A percentile compares a stretch with the other conserved stretches of the same genome.
phyloP scores from a whole-genome alignment of 2,113 vertebrate species.

The Thinocorus orbignyianus region DNA sequence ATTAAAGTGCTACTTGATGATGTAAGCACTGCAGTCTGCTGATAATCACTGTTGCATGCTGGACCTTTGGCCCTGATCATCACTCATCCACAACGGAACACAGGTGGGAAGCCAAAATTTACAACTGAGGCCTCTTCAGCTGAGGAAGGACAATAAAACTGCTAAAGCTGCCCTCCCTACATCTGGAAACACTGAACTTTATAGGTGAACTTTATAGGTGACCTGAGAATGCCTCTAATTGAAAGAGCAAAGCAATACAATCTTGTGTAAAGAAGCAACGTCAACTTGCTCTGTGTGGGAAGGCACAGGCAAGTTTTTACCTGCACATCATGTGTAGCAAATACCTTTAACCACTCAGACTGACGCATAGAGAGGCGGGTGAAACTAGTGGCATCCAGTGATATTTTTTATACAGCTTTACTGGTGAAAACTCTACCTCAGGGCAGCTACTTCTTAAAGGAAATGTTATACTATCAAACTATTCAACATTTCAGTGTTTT shows the following conservation, averaged over 20 bases:
- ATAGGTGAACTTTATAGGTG: not conserved
- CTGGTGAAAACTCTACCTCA: not conserved
- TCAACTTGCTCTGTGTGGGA: not conserved
- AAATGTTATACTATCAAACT: not conserved
- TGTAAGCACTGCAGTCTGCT: not conserved
- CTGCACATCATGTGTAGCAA: not conserved
- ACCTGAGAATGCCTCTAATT: fast-evolving
- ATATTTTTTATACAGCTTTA: not conserved
- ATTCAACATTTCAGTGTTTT: not conserved
- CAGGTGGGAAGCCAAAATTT: not conserved
- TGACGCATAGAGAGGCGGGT: not conserved
- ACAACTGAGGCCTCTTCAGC: not conserved
- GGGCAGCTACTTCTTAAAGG: not conserved
- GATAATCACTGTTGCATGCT: not conserved
- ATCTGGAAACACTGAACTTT: not conserved
- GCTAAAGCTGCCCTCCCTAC: not conserved
- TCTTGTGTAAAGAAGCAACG: not conserved
- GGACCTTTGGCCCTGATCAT: not conserved
- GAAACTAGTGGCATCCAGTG: not conserved
- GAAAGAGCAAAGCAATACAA: not conserved
- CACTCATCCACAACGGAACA: fast-evolving
- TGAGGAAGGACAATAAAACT: not conserved
- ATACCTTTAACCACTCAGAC: not conserved
- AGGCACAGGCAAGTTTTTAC: not conserved
- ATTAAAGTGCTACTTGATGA: not conserved